Evolutionary conservation across 2,797 vertebrate genomes (phyloP), one percentile per base, ranked within the genome.

Genomic region (Gallirallus australis): DNA sequence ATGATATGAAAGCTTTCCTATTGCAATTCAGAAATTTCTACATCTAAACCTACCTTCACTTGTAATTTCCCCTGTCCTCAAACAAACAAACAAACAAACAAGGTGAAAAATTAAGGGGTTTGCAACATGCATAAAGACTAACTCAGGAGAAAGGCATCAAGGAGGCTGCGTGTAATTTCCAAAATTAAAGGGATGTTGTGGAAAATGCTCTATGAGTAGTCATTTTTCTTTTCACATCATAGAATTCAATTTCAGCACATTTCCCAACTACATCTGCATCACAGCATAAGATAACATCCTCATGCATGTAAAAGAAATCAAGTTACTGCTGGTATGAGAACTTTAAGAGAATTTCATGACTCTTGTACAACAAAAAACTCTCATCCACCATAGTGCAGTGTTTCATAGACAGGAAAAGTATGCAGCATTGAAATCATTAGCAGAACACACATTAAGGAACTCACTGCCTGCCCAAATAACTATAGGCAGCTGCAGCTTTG

Each of bases 241-340:
- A 30, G 25, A 68, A 12, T 37, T 83, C 18, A 4, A 14, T 82
- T 95, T n/a, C 57, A 71, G 56, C 31, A 21, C 11, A 66, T 24
- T 11, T 60, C 20, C 66, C 7, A 1, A 40, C 28, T 47, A 45
- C 35, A 75, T 25, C 39, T 45, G 7, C 60, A 50, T 59, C 60
- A 64, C 64, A 30, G 25, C 1, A 9, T 28, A 68, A 52, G 24
- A 9, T 14, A 76, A 37, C 7, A 59, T 30, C 11, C n/a, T 56
- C 35, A 59, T 15, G 12, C 25, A 31, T 6, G 10, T 47, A 13
- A 73, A 25, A 72, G 23, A 52, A 88, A 59, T 0, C 7, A 81
- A 70, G 8, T 52, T 60, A 37, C 6, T 0, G 0, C 8, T 82
- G 10, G 4, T 42, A 60, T 7, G 3, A 73, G 56, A 86, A 50